Evolutionary conservation across 2,113 vertebrate species (phyloP).

Genomic region (Paracanthobrama guichenoti): DNA sequence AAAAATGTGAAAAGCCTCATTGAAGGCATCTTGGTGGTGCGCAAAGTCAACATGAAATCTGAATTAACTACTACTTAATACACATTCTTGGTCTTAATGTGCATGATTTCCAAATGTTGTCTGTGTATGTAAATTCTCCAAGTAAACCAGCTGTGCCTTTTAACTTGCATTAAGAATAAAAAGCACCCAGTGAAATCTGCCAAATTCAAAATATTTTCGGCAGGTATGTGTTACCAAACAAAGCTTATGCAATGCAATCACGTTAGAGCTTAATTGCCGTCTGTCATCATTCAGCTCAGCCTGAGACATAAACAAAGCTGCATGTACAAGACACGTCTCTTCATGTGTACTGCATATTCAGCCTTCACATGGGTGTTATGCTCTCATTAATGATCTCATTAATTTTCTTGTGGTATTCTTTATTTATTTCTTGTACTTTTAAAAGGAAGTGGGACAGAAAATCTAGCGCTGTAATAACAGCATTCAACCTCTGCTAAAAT

Average conservation of each 20-base stretch:
- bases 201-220: not conserved
- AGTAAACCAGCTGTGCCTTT: not conserved
- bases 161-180: not conserved
- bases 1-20: too few relatives aligned
- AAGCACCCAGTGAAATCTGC: not conserved
- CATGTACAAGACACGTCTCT: conserved; percentile 1
- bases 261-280: not conserved
- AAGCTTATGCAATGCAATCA: not conserved
- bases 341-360: not conserved
- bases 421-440: not conserved
- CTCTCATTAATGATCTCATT: not conserved
- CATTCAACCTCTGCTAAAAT: too few relatives aligned
- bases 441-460: not conserved
- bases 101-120: not conserved
- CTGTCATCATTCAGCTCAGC: conserved; percentile 1
- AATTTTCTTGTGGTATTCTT: not conserved
- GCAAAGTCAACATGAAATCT: not conserved
- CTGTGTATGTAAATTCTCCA: not conserved
- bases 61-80: not conserved
- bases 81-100: not conserved
- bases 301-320: conserved; percentile 6
- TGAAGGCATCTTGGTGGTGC: too few relatives aligned
- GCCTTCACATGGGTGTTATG: not conserved
- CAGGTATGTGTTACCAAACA: not conserved
- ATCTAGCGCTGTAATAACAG: not conserved